Evolutionary conservation across 2,113 vertebrate genomes (phyloP).

Genomic region (Erpornis zantholeuca): DNA sequence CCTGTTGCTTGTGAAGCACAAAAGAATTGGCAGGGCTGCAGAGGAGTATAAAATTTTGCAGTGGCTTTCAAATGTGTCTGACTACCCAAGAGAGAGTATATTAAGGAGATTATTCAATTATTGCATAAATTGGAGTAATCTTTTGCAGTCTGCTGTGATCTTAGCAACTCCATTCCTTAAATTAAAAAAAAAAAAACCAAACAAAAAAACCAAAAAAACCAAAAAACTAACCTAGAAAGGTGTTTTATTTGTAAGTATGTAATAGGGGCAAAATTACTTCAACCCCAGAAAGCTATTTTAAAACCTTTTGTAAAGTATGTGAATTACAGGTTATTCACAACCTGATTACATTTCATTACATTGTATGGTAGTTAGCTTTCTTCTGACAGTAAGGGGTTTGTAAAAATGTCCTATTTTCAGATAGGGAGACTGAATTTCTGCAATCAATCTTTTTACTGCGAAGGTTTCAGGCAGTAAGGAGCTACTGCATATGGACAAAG

Average conservation of each 20-base stretch:
- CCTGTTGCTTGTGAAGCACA: neutral
- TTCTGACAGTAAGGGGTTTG: neutral
- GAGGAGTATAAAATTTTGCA: neutral
- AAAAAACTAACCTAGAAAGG: neutral
- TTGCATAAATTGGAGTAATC: neutral
- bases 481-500: neutral
- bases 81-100: neutral
- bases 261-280: neutral
- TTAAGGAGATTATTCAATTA: constrained; percentile 39
- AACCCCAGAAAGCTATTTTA: neutral
- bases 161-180: neutral
- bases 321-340: constrained; percentile 48
- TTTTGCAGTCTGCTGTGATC: neutral
- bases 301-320: neutral
- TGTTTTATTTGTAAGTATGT: constrained; percentile 24
- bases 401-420: neutral
- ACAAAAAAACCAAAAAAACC: too few relatives aligned
- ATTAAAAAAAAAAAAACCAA: neutral
- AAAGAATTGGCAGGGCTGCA: fast-evolving
- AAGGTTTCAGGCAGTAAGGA: neutral
- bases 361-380: neutral
- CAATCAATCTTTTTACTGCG: neutral
- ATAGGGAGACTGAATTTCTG: neutral
- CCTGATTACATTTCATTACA: neutral
- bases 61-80: neutral